Conservation (phyloP, 2,888 invertebrate genomes). For the Ornithoptera alexandrae region DNA sequence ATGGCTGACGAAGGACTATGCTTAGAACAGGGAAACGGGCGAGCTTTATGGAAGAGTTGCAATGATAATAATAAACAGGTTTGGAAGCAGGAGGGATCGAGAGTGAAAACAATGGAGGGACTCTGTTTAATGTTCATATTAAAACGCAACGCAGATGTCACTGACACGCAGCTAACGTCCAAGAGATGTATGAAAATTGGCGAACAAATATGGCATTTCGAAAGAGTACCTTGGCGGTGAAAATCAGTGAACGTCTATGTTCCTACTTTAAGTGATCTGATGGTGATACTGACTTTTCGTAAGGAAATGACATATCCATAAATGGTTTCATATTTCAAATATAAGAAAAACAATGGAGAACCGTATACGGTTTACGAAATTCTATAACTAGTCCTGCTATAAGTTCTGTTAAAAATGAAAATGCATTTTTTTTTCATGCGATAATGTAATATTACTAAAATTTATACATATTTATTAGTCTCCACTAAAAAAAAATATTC, state of each 20-base stretch:
- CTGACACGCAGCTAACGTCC: conserved; percentile 75
- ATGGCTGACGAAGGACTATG: conserved; percentile 95
- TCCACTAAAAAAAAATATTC: too few relatives aligned
- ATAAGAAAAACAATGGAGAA: too few relatives aligned
- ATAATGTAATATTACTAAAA: too few relatives aligned
- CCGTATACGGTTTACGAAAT: too few relatives aligned
- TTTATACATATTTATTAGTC: too few relatives aligned
- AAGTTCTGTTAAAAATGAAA: too few relatives aligned
- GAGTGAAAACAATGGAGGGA: conserved; percentile 57
- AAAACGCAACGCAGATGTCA: conserved; percentile 47
- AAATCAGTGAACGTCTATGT: conserved; percentile 1
- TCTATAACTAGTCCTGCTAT: too few relatives aligned
- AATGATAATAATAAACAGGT: conserved; percentile 83
- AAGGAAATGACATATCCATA: not conserved
- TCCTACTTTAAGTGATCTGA: not conserved
- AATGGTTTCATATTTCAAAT: too few relatives aligned
- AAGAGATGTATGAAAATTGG: conserved; percentile 78
- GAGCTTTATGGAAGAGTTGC: conserved; percentile 87
- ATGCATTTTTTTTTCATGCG: too few relatives aligned
- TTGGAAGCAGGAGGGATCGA: conserved; percentile 81
- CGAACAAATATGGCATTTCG: conserved; percentile 85
- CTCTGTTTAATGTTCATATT: conserved; percentile 58
- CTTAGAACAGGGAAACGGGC: conserved; percentile 83
- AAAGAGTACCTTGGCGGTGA: conserved; percentile 84
- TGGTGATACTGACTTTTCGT: not conserved